phyloP scores from a whole-genome alignment of 2,113 vertebrate species.

The Phalacrocorax pelagicus region DNA sequence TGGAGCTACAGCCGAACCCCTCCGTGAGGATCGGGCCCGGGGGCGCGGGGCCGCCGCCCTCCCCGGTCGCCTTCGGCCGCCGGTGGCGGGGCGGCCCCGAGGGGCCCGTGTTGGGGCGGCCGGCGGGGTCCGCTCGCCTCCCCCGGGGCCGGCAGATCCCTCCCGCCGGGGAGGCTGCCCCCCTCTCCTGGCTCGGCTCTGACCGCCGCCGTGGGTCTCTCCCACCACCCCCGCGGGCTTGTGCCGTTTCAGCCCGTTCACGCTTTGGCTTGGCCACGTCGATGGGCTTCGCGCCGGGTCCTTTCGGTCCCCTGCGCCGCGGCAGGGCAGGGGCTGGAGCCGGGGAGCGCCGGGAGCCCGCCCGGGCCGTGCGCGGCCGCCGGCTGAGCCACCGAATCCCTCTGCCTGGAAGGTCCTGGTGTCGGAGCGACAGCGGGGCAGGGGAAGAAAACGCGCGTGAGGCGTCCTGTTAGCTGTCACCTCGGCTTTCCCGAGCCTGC shows the following conservation, averaged over 20 bases:
- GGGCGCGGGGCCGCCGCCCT: not conserved
- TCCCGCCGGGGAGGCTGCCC: not conserved
- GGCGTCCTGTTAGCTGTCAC: not conserved
- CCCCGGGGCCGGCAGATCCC: no score
- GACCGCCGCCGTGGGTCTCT: no score
- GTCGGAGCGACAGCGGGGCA: not conserved
- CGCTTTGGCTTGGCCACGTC: not conserved
- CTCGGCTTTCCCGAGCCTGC: not conserved
- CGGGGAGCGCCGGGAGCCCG: no score
- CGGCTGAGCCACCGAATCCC: not conserved
- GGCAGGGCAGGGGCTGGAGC: accelerated
- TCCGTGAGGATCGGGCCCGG: not conserved
- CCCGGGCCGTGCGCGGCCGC: not conserved
- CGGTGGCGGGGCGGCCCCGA: not conserved
- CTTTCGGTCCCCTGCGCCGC: accelerated
- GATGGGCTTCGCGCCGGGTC: no score
- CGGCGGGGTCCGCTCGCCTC: no score
- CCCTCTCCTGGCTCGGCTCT: no score
- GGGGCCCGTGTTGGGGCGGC: not conserved
- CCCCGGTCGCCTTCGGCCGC: not conserved
- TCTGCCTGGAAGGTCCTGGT: not conserved
- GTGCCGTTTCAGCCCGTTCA: accelerated
- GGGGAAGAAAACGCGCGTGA: not conserved
- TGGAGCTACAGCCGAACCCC: not conserved
- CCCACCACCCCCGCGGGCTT: not conserved